Percentiles rank a stretch among this genome's conserved stretches.
These are phyloP conservation scores for Ormyrus thymus DNA, from an alignment of 2,888 invertebrate genomes.

Conservation along the genomic window DNA sequence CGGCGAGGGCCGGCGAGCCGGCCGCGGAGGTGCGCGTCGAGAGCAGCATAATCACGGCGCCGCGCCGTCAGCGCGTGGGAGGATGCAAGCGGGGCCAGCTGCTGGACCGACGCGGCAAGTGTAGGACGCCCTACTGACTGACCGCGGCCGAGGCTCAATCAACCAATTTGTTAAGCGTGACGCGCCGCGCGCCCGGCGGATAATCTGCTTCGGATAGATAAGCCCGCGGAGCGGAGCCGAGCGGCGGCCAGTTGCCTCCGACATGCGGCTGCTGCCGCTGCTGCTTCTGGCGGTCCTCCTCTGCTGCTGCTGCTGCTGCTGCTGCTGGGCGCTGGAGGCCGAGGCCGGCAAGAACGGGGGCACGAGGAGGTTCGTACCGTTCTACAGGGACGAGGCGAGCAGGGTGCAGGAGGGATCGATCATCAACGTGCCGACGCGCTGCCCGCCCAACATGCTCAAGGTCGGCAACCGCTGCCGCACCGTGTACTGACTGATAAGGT, in stretches of 20 bases:
- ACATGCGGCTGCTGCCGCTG: constrained; percentile 29
- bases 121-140: constrained; percentile 60
- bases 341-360: background rate
- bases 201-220: too few species aligned
- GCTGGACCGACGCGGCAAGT: constrained; percentile 64
- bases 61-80: constrained; percentile 55
- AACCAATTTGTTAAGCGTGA: too few species aligned
- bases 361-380: constrained; percentile 16
- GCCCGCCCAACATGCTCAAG: constrained; percentile 64
- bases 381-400: constrained; percentile 53
- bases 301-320: constrained; percentile 32
- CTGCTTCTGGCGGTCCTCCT: background rate
- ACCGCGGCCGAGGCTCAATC: too few species aligned
- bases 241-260: too few species aligned
- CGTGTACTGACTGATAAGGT: constrained; percentile 59
- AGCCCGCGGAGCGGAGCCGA: too few species aligned
- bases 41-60: constrained; percentile 62
- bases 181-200: too few species aligned
- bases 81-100: constrained; percentile 61
- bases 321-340: constrained; percentile 48
- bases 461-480: constrained; percentile 67
- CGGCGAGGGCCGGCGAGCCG: background rate
- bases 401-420: constrained; percentile 62
- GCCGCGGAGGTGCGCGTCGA: background rate
- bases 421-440: constrained; percentile 66